A percentile compares a stretch with the other conserved stretches of the same genome.
phyloP scores from a whole-genome alignment of 2,888 invertebrate genomes.

The Lasioglossum zephyrum region DNA sequence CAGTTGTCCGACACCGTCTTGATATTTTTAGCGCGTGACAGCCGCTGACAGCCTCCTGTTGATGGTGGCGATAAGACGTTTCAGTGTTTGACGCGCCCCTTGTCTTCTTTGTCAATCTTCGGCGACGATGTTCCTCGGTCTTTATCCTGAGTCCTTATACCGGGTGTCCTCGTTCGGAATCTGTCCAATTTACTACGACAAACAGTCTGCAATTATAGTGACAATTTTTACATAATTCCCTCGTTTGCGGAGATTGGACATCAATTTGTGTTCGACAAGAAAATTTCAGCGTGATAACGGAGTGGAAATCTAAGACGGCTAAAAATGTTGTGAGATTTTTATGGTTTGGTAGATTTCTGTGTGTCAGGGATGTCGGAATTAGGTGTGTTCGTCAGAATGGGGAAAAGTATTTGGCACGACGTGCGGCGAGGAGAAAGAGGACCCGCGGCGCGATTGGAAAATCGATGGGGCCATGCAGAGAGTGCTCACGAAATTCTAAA shows the following conservation, averaged over 20 bases:
- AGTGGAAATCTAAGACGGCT: background rate
- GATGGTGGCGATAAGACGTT: slow-evolving; percentile 1
- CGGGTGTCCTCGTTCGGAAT: background rate
- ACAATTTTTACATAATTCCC: background rate
- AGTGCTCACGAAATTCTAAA: slow-evolving; percentile 75
- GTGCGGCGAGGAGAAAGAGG: background rate
- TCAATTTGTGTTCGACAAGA: background rate
- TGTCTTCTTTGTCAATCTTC: background rate
- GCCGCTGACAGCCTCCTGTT: slow-evolving; percentile 14
- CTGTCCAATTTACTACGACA: background rate
- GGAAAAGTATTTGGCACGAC: background rate
- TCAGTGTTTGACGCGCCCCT: background rate
- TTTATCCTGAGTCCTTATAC: background rate
- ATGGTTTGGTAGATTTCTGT: no score
- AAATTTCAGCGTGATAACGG: background rate
- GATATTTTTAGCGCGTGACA: slow-evolving; percentile 20
- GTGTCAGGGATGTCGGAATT: background rate
- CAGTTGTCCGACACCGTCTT: background rate
- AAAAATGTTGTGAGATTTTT: no score
- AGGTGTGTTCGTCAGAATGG: background rate
- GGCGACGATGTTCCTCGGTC: background rate
- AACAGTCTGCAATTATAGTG: background rate
- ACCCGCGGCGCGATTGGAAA: slow-evolving; percentile 59
- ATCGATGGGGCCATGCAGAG: slow-evolving; percentile 67
- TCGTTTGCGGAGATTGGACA: background rate